These are phyloP conservation scores for Lagopus leucura DNA, from an alignment of 2,113 vertebrate species.

Conservation along the genomic window DNA sequence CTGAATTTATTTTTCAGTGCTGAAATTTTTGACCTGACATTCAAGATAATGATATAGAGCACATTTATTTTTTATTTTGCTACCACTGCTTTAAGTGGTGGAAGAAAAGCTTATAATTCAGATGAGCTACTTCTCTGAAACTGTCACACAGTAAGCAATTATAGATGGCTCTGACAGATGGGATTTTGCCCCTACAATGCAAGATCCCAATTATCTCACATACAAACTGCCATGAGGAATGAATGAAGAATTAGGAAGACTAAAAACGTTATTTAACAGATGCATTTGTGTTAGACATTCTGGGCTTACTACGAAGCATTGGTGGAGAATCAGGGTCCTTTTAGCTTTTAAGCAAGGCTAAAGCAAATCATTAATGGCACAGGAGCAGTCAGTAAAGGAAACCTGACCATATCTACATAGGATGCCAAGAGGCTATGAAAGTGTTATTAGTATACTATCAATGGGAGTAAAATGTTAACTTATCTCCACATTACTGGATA, in stretches of 20 bases:
- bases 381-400: background rate
- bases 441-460: background rate
- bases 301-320: background rate
- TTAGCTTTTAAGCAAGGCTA: background rate
- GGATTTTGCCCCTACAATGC: background rate
- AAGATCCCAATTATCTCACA: constrained; percentile 24
- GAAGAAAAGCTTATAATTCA: background rate
- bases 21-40: background rate
- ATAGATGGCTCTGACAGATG: constrained; percentile 1
- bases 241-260: background rate
- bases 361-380: background rate
- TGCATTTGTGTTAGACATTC: background rate
- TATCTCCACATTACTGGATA: background rate
- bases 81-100: background rate
- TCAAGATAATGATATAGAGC: background rate
- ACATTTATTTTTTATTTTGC: background rate
- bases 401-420: background rate
- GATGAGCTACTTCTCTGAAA: background rate
- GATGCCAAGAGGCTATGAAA: background rate
- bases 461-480: background rate
- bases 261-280: background rate
- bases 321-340: background rate
- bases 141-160: background rate
- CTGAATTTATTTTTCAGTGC: background rate
- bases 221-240: background rate